Conservation (phyloP, 1,140 invertebrate genomes). For the Magallana angulata region DNA sequence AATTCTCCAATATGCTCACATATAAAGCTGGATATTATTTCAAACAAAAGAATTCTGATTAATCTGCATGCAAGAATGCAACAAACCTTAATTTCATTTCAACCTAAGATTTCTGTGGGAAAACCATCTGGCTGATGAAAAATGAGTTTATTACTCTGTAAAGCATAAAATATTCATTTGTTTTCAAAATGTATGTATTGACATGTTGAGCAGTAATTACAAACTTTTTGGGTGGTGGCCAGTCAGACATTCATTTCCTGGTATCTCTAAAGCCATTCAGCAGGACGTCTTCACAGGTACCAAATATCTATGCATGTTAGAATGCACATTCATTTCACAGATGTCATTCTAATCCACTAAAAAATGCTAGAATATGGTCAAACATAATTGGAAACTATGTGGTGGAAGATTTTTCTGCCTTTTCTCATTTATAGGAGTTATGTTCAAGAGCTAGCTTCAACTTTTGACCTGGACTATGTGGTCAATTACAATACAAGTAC, state of each 20-base stretch:
- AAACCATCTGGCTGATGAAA: neutral
- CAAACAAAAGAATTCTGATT: no score
- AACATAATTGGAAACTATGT: slow-evolving; percentile 2
- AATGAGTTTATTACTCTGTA: neutral
- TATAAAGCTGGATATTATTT: no score
- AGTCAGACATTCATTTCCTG: slow-evolving; percentile 1
- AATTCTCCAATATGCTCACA: no score
- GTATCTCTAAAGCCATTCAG: neutral
- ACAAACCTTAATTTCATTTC: no score
- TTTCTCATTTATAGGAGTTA: neutral
- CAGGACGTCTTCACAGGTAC: slow-evolving; percentile 13
- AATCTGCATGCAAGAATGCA: no score
- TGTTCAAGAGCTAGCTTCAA: neutral
- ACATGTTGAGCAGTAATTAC: neutral
- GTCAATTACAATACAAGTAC: neutral
- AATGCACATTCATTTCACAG: slow-evolving; percentile 28
- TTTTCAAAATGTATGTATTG: neutral
- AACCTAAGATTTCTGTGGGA: no score
- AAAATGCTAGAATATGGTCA: neutral
- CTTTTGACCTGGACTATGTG: slow-evolving; percentile 4
- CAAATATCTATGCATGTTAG: slow-evolving; percentile 21
- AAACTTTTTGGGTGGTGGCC: neutral
- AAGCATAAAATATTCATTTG: neutral
- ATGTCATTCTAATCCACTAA: slow-evolving; percentile 4
- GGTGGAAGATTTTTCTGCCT: neutral